A percentile compares a stretch with the other conserved stretches of the same genome.
Conservation (phyloP, 2,888 invertebrate species). For the Folsomia manolachei region DNA sequence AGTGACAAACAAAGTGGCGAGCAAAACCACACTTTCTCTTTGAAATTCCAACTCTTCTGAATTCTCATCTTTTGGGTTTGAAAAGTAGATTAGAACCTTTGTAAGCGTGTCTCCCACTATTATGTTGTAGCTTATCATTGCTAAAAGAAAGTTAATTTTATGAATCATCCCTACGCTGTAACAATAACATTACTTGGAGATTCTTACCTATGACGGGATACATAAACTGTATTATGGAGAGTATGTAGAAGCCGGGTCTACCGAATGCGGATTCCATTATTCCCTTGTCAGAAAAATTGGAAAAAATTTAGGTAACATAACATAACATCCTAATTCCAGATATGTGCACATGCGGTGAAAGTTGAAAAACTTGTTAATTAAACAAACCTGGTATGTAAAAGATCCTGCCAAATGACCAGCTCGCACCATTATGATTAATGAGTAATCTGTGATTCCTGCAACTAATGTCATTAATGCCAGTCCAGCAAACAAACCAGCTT, state of each 20-base stretch:
- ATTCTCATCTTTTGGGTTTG: slow-evolving; percentile 56
- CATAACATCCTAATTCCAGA: background rate
- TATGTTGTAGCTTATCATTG: slow-evolving; percentile 84
- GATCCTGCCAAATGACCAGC: slow-evolving; percentile 73
- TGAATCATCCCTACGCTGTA: no score
- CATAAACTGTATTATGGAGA: slow-evolving; percentile 73
- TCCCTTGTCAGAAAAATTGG: slow-evolving; percentile 32
- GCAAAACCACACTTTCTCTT: slow-evolving; percentile 67
- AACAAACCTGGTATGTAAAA: slow-evolving; percentile 68
- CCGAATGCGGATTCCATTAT: slow-evolving; percentile 80
- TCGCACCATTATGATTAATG: slow-evolving; percentile 72
- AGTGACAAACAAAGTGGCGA: slow-evolving; percentile 70
- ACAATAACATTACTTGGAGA: background rate
- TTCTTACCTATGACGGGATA: slow-evolving; percentile 74
- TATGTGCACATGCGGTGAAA: background rate
- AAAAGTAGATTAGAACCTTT: slow-evolving; percentile 72
- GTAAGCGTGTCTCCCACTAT: slow-evolving; percentile 83
- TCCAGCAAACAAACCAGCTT: slow-evolving; percentile 76
- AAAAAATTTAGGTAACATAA: background rate
- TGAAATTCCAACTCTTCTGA: slow-evolving; percentile 60
- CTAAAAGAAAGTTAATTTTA: slow-evolving; percentile 55
- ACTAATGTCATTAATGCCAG: slow-evolving; percentile 67
- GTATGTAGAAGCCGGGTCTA: slow-evolving; percentile 69
- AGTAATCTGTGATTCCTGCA: slow-evolving; percentile 76
- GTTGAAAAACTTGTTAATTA: background rate